Evolutionary conservation across 2,888 invertebrate species (phyloP), one percentile per base, ranked within the genome.

Genomic region (Loripinus fragilis): DNA sequence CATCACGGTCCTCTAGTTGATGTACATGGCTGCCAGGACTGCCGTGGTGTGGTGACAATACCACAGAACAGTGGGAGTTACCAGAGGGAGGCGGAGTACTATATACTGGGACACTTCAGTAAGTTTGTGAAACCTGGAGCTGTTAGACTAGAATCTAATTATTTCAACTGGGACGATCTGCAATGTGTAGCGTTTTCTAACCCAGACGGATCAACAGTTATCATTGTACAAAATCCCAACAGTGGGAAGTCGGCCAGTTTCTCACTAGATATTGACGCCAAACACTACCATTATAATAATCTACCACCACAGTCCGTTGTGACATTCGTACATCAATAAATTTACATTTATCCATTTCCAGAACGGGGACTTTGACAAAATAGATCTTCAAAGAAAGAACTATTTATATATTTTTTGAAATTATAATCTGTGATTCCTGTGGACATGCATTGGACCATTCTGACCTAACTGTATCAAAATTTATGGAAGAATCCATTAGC

Each of bases 41-140:
- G 87, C 50, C 78, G 85, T 2, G 87, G 85, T 25, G 81, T 85
- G 8, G 60, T 87, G 30, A 87, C 87, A 1, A 80, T 85, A 8
- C 79, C 74, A 5, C 48, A 64, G n/a, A 60, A 60, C 17, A 65
- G 70, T 0, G 74, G 76, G 25, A 48, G 55, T 8, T 83, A 76
- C 48, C 69, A 70, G 2, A 84, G 77, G 50, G 81, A 86, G 60
- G 80, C 80, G 0, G 86, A 86, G 60, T 86, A 84, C 73, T 86
- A 85, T 67, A 70, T 75, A n/a, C 77, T 86, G 7, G 86, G 81
- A 25, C 86, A 86, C 23, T 67, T 86, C 60, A 79, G 84, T 45
- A 84, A 81, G 64, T 83, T 86, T 42, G 84, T 85, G 12, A 78
- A 80, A 45, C 82, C 85, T 1, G 82, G 82, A 10, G 85, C 86